Percentiles rank a stretch among this genome's conserved stretches.
Conservation (phyloP, 1,140 invertebrate species). For the Drosophila grimshawi region DNA sequence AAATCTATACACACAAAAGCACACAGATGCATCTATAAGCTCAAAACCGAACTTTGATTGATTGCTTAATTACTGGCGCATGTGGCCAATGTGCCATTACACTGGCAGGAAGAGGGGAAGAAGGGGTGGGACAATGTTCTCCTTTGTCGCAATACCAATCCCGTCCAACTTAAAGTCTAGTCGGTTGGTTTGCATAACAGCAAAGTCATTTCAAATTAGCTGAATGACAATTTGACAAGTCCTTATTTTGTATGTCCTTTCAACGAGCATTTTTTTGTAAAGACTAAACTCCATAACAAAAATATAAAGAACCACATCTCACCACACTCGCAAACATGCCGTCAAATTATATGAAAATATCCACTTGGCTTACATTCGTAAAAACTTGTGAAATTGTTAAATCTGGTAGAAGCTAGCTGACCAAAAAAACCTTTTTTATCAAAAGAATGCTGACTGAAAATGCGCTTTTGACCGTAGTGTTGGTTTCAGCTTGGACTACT, state of each 20-base stretch:
- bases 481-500: too few relatives aligned
- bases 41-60: constrained; percentile 23
- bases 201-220: constrained; percentile 35
- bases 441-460: too few relatives aligned
- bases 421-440: too few relatives aligned
- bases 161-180: constrained; percentile 4
- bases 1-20: neutral
- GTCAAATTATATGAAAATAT: neutral
- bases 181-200: constrained; percentile 5
- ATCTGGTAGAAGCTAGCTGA: neutral
- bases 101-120: neutral
- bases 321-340: neutral
- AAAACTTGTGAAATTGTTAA: neutral
- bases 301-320: constrained; percentile 1
- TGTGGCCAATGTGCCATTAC: neutral
- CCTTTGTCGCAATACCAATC: neutral
- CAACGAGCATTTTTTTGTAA: neutral
- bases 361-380: constrained; percentile 16
- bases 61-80: constrained; percentile 15
- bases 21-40: neutral
- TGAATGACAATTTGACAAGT: constrained; percentile 12
- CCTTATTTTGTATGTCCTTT: neutral
- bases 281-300: constrained; percentile 1
- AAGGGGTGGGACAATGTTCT: neutral
- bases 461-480: too few relatives aligned